phyloP scores from a whole-genome alignment of 2,888 invertebrate species.

The Cantharis rustica region DNA sequence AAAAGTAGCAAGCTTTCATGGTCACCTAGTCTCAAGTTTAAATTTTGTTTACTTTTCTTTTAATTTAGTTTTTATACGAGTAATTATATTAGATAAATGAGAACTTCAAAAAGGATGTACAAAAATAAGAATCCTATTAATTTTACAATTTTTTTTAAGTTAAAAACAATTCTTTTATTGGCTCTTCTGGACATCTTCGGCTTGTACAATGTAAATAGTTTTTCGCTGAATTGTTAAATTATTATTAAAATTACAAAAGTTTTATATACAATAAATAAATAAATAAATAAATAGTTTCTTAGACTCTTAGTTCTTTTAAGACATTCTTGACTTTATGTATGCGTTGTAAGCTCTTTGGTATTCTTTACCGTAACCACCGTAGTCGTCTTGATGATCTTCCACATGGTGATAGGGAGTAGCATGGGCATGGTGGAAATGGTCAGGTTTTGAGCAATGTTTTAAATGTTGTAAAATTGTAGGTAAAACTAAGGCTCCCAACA shows the following conservation, averaged over 20 bases:
- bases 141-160: no score
- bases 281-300: conserved; percentile 1
- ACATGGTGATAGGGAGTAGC: conserved; percentile 17
- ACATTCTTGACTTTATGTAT: conserved; percentile 7
- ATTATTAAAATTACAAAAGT: background rate
- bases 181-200: background rate
- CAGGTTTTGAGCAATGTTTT: conserved; percentile 46
- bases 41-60: background rate
- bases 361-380: conserved; percentile 42
- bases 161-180: background rate
- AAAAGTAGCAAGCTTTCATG: background rate
- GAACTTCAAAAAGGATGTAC: background rate
- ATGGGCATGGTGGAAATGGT: conserved; percentile 58
- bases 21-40: background rate
- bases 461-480: conserved; percentile 61
- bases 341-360: conserved; percentile 21
- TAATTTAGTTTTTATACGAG: background rate
- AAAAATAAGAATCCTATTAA: background rate
- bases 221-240: background rate
- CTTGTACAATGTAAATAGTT: background rate
- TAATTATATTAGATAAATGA: background rate
- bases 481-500: conserved; percentile 64
- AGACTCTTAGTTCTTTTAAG: background rate
- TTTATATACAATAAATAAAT: conserved; percentile 1
- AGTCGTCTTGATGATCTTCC: conserved; percentile 40